These are phyloP conservation scores for Pristis pectinata DNA, from an alignment of 2,797 vertebrate species.

Conservation along the genomic window DNA sequence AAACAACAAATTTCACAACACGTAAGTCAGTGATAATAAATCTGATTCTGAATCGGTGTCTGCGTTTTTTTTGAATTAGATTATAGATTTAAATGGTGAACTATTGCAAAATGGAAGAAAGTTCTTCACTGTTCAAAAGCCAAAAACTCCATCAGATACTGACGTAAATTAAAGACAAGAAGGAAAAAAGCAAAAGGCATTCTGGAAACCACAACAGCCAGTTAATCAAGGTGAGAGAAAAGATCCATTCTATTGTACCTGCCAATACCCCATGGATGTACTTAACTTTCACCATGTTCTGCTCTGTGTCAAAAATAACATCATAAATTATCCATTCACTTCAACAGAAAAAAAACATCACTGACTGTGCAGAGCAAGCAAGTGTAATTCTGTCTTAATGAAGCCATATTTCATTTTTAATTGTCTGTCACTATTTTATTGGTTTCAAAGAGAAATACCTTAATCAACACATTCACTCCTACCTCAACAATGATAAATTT, in stretches of 20 bases:
- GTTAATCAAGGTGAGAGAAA: neutral
- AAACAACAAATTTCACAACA: no score
- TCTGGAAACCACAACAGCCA: neutral
- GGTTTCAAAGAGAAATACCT: constrained; percentile 34
- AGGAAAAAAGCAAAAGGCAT: neutral
- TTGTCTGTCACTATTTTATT: constrained; percentile 37
- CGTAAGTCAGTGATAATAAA: no score
- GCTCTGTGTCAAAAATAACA: neutral
- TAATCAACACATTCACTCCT: constrained; percentile 31
- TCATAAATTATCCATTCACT: constrained; percentile 29
- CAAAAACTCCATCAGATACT: neutral
- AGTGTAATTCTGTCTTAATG: constrained; percentile 39
- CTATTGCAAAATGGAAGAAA: neutral
- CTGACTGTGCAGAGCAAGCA: constrained; percentile 20
- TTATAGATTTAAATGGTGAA: neutral
- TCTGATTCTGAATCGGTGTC: no score
- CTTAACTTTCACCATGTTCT: neutral
- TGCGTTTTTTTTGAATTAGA: no score
- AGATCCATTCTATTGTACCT: neutral
- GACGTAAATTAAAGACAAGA: neutral
- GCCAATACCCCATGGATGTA: neutral
- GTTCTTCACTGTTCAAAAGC: neutral
- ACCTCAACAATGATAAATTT: constrained; percentile 27
- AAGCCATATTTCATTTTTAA: constrained; percentile 40
- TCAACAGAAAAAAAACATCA: constrained; percentile 6